Evolutionary conservation across 2,113 vertebrate species (phyloP), one percentile per base, ranked within the genome.

Genomic region (Rhinichthys klamathensis): DNA sequence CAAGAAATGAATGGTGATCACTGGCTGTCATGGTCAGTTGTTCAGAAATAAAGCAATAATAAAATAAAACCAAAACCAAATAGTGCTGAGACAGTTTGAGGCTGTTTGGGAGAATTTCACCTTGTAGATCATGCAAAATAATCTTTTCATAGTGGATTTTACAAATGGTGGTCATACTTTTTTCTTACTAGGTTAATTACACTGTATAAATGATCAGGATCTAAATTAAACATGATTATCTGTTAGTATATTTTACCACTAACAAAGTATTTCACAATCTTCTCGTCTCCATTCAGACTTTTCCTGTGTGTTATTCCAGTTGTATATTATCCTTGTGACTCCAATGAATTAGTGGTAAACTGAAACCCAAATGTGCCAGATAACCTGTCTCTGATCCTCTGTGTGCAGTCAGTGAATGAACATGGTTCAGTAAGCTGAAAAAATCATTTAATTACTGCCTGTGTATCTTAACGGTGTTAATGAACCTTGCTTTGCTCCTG

Each of bases 391-490:
- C n/a, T 10, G 38, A 38, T 44, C 54, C 32, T 35, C 54, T 84
- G 63, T 77, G 49, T 67, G 77, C 77, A 86, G 75, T 84, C 80
- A 65, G 69, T 65, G 77, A 89, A 78, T 56, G 61, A 82, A 77
- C 82, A 86, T 87, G 82, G 60, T 30, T 86, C 82, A 86, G 70
- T 78, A 84, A 80, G 80, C 77, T 80, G 76, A 56, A 84, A 82
- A 49, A 85, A 73, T 32, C 6, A 3, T 83, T 80, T 84, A 86
- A 84, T 88, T 81, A 83, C 79, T 75, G 32, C 46, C 56, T 54
- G 82, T 74, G 79, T 84, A 80, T 89, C 70, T 70, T 72, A 87
- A 70, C 78, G 1, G 13, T 32, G 67, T 58, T 82, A 89, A 84
- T 84, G 78, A 84, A 84, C 69, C 46, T 4, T 80, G 72, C 32